These are phyloP conservation scores for Chelonoidis abingdonii DNA, from an alignment of 2,113 vertebrate species.

Conservation along the genomic window DNA sequence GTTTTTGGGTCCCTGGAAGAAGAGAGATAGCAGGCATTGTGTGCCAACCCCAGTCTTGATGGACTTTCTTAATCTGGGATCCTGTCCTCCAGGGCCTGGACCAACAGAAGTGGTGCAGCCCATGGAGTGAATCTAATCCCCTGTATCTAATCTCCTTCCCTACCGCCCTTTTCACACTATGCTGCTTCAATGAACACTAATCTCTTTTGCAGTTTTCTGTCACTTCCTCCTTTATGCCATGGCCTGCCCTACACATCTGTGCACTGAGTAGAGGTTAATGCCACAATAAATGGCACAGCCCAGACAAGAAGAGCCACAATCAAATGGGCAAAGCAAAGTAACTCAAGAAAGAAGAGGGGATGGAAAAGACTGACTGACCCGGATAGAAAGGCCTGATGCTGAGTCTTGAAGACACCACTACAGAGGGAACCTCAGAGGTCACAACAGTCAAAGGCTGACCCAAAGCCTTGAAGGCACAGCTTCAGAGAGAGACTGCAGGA, in stretches of 20 bases:
- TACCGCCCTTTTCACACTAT: fast-evolving
- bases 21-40: neutral
- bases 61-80: neutral
- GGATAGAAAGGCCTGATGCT: constrained; percentile 40
- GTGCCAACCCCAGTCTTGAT: neutral
- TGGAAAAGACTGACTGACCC: neutral
- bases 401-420: constrained; percentile 56
- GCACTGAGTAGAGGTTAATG: constrained; percentile 36
- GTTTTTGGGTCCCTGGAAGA: neutral
- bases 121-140: fast-evolving
- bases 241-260: constrained; percentile 49
- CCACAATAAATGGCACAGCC: constrained; percentile 25
- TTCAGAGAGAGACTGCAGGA: neutral
- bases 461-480: neutral
- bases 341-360: neutral
- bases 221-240: constrained; percentile 43
- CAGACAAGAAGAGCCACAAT: neutral
- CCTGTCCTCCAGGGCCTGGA: neutral
- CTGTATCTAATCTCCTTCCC: neutral
- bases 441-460: neutral
- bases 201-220: neutral
- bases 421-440: constrained; percentile 50
- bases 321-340: constrained; percentile 46
- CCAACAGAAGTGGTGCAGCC: neutral
- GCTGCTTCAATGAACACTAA: constrained; percentile 9